Conservation (phyloP, 2,113 vertebrate species). For the Colistium nudipinnis region DNA sequence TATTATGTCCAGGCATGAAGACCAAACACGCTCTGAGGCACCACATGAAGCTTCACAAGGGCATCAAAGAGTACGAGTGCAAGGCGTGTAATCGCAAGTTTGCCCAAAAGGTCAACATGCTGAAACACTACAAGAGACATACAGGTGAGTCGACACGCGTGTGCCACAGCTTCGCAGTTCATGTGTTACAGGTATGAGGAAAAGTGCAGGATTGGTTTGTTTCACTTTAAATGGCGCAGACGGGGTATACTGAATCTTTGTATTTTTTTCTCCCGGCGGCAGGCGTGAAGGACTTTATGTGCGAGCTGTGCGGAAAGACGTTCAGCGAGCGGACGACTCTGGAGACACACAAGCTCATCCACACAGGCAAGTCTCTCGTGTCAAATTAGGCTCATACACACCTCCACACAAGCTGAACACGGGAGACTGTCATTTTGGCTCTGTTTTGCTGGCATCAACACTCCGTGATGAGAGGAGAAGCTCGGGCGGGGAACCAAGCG, state of each 20-base stretch:
- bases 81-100: constrained; percentile 96
- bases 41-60: constrained; percentile 99
- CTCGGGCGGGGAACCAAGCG: not conserved
- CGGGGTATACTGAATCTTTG: too few relatives aligned
- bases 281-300: constrained; percentile 99
- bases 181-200: not conserved
- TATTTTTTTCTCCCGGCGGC: constrained; percentile 4
- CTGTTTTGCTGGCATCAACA: not conserved
- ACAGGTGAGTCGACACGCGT: constrained; percentile 83
- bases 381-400: not conserved
- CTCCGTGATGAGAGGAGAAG: too few relatives aligned
- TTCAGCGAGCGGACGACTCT: constrained; percentile 98
- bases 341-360: constrained; percentile 97
- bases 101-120: constrained; percentile 99
- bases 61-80: constrained; percentile 98
- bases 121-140: constrained; percentile 97
- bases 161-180: not conserved
- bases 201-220: too few relatives aligned
- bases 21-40: constrained; percentile 98
- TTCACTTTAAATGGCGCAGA: too few relatives aligned
- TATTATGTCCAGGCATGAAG: constrained; percentile 91
- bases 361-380: constrained; percentile 85
- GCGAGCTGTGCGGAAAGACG: constrained; percentile 95
- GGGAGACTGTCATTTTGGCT: not conserved
- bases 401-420: not conserved